These are phyloP conservation scores for Agapornis canus DNA, from an alignment of 2,797 vertebrate species.

Conservation along the genomic window DNA sequence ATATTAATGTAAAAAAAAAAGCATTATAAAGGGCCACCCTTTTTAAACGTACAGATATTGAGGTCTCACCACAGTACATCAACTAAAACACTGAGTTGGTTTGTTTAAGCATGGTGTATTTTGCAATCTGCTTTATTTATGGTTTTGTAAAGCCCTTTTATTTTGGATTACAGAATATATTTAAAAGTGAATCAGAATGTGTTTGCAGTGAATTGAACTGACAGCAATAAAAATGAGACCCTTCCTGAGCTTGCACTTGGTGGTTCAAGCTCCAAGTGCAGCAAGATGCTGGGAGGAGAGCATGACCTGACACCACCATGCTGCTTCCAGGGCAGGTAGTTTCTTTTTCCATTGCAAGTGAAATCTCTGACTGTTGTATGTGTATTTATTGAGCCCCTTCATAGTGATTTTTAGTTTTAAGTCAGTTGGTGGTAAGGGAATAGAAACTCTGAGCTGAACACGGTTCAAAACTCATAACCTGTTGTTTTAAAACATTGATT, in stretches of 20 bases:
- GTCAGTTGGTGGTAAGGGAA: neutral
- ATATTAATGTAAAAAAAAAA: neutral
- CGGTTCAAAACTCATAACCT: neutral
- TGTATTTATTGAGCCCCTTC: neutral
- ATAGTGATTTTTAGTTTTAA: neutral
- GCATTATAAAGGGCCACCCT: neutral
- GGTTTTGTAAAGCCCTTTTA: neutral
- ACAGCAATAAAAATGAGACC: neutral
- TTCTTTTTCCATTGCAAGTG: neutral
- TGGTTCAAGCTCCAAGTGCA: neutral
- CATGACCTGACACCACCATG: neutral
- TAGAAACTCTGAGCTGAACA: neutral
- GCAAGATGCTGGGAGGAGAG: neutral
- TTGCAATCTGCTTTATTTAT: neutral
- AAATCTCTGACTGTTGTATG: neutral
- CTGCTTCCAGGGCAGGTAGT: neutral
- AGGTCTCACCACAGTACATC: neutral
- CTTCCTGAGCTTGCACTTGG: fast-evolving
- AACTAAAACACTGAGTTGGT: neutral
- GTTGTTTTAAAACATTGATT: neutral
- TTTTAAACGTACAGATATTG: neutral
- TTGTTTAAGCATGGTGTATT: neutral
- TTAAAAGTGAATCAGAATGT: neutral
- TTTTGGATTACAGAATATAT: neutral
- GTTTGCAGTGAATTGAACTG: neutral